phyloP scores from a whole-genome alignment of 2,113 vertebrate species.

The Scomber japonicus region DNA sequence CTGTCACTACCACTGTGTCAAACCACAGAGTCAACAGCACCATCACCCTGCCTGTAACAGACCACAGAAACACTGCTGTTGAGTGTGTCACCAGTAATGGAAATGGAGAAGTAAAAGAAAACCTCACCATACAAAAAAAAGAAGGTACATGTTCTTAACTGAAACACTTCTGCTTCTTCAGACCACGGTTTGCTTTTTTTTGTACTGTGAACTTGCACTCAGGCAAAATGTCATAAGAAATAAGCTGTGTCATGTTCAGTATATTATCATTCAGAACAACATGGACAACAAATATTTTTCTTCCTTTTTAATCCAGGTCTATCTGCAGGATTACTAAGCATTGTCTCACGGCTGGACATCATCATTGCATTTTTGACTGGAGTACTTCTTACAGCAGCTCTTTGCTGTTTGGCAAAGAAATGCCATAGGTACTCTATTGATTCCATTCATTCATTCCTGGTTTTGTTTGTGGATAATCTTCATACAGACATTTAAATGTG shows the following conservation, averaged over 20 bases:
- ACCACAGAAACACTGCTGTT: not conserved
- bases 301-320: not conserved
- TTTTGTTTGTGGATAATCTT: not conserved
- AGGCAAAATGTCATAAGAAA: not conserved
- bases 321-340: accelerated
- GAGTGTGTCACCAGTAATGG: constrained; percentile 58
- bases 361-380: constrained; percentile 68
- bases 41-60: constrained; percentile 1
- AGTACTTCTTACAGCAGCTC: constrained; percentile 23
- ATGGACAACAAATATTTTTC: not conserved
- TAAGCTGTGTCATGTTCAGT: not conserved
- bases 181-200: not conserved
- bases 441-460: accelerated
- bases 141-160: not conserved
- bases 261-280: not conserved
- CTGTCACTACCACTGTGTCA: constrained; percentile 27
- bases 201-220: not conserved
- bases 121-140: not conserved
- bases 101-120: constrained; percentile 27
- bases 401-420: constrained; percentile 55
- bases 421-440: constrained; percentile 44
- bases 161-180: not conserved
- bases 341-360: not conserved
- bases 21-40: constrained; percentile 58
- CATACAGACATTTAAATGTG: not conserved